These are phyloP conservation scores for Tromatobia lineatoria DNA, from an alignment of 2,888 invertebrate species.

Conservation along the genomic window DNA sequence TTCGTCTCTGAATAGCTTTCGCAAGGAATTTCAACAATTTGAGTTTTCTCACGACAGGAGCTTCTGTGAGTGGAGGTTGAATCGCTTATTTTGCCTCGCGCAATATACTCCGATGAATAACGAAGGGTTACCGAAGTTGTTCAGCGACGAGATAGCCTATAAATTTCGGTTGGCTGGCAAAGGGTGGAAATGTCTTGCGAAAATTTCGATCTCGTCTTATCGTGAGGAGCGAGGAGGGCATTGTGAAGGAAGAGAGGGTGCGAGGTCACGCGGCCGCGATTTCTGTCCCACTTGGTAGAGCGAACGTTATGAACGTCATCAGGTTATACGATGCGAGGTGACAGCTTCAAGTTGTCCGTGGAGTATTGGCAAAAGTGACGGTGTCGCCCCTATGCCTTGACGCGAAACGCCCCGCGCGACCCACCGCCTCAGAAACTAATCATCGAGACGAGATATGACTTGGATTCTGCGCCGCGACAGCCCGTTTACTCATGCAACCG, in stretches of 20 bases:
- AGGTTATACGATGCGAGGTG: constrained; percentile 31
- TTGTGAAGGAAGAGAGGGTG: not conserved
- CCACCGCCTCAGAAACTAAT: constrained; percentile 61
- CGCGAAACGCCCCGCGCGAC: constrained; percentile 15
- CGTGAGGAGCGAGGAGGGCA: not conserved
- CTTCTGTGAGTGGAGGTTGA: constrained; percentile 5
- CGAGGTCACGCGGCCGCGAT: not conserved
- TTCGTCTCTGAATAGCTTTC: not conserved
- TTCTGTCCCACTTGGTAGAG: constrained; percentile 4
- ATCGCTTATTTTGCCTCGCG: constrained; percentile 24
- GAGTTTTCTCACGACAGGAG: not conserved
- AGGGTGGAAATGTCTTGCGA: constrained; percentile 22
- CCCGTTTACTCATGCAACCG: constrained; percentile 48
- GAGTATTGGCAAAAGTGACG: constrained; percentile 57
- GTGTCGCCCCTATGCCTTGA: constrained; percentile 25
- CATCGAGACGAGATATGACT: constrained; percentile 64
- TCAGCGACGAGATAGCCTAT: constrained; percentile 39
- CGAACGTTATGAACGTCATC: constrained; percentile 47
- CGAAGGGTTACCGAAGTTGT: constrained; percentile 20
- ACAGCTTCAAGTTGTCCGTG: constrained; percentile 58
- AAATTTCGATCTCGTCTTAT: constrained; percentile 51
- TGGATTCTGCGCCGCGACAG: constrained; percentile 44
- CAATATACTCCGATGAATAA: constrained; percentile 3
- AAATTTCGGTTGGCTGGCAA: constrained; percentile 4
- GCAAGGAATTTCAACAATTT: not conserved